Evolutionary conservation across 2,113 vertebrate genomes (phyloP).

Genomic region (Struthio camelus): DNA sequence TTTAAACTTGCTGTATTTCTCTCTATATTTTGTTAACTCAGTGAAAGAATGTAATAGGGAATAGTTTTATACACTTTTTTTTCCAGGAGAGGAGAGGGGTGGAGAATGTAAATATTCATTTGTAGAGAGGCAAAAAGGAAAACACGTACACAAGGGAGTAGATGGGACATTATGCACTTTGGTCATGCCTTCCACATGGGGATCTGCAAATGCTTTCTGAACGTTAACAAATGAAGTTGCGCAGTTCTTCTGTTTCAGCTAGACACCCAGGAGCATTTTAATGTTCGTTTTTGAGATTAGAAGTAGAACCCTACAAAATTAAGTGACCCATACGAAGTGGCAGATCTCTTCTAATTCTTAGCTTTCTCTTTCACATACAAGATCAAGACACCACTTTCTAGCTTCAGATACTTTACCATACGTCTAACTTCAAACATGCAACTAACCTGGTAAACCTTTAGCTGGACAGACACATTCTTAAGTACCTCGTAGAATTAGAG

Average conservation of each 20-base stretch:
- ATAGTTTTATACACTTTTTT: conserved; percentile 1
- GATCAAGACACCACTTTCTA: not conserved
- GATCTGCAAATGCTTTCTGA: not conserved
- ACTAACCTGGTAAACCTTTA: not conserved
- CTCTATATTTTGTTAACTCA: conserved; percentile 17
- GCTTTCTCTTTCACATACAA: not conserved
- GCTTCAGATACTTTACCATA: not conserved
- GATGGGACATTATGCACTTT: not conserved
- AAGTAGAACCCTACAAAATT: not conserved
- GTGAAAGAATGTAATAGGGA: not conserved
- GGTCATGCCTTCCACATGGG: not conserved
- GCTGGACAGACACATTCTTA: not conserved
- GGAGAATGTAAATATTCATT: conserved; percentile 7
- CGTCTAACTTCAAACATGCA: not conserved
- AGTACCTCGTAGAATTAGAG: not conserved
- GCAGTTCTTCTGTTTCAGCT: not conserved
- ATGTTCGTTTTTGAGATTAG: not conserved
- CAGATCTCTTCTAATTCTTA: not conserved
- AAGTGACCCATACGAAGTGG: not conserved
- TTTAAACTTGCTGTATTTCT: conserved; percentile 6
- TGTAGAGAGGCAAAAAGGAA: not conserved
- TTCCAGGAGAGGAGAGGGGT: not conserved
- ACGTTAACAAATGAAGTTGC: not conserved
- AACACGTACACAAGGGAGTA: not conserved
- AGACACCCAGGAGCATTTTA: not conserved